Conservation (phyloP, 2,797 vertebrate species). For the Thalassophryne amazonica region DNA sequence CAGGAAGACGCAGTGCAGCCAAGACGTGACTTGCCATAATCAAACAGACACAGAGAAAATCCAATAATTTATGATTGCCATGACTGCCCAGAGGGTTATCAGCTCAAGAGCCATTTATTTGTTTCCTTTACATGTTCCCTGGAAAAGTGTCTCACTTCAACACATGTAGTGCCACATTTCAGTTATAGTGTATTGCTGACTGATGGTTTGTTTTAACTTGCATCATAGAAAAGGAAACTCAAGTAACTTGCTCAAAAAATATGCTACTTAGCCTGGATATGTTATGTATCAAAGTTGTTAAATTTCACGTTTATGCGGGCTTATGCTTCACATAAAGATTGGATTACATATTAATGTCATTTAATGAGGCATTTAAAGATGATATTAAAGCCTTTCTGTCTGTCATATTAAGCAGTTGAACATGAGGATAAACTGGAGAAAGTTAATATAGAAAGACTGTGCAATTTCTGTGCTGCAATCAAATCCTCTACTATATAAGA, state of each 20-base stretch:
- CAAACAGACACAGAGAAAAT: conserved; percentile 10
- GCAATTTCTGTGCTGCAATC: no score
- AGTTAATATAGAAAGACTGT: background rate
- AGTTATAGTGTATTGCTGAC: conserved; percentile 16
- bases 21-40: no score
- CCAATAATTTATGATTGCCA: conserved; percentile 1
- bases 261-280: background rate
- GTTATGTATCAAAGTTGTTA: background rate
- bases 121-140: conserved; percentile 19
- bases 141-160: conserved; percentile 18
- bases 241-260: conserved; percentile 8
- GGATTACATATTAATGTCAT: conserved; percentile 28
- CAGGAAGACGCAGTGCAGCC: no score
- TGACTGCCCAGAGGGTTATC: conserved; percentile 14
- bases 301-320: conserved; percentile 20
- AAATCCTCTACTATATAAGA: no score
- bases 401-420: background rate
- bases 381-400: conserved; percentile 2
- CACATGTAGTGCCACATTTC: conserved; percentile 10
- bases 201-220: conserved; percentile 34
- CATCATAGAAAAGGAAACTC: conserved; percentile 1
- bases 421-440: background rate
- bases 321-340: background rate
- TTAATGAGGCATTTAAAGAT: conserved; percentile 2
- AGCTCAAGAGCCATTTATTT: conserved; percentile 25